Percentiles rank a stretch among this genome's conserved stretches.
Conservation (phyloP, 2,888 invertebrate genomes). For the Cephalotes varians region DNA sequence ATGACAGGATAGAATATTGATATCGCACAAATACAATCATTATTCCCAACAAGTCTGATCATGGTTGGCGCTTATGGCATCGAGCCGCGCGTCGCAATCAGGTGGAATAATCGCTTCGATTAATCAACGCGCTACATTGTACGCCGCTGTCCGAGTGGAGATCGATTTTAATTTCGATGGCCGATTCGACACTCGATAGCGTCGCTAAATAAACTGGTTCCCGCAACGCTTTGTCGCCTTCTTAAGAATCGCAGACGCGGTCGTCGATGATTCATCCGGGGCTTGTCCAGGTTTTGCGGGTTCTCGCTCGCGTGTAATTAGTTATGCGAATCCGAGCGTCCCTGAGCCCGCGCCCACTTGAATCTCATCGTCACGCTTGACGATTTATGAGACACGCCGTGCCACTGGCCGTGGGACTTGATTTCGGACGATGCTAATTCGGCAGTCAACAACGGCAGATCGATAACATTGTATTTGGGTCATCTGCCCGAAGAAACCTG, state of each 20-base stretch:
- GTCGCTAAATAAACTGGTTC: conserved; percentile 63
- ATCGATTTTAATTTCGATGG: conserved; percentile 60
- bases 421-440: conserved; percentile 51
- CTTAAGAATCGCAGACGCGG: conserved; percentile 3
- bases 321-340: conserved; percentile 62
- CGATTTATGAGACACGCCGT: conserved; percentile 59
- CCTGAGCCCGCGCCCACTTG: conserved; percentile 63
- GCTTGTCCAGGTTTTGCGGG: conserved; percentile 61
- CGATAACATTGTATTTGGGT: conserved; percentile 38
- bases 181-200: conserved; percentile 63
- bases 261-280: conserved; percentile 61
- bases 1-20: conserved; percentile 28
- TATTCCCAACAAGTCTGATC: conserved; percentile 32
- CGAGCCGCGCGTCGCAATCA: conserved; percentile 46
- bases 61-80: conserved; percentile 33
- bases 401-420: conserved; percentile 41
- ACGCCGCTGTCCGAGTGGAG: conserved; percentile 23
- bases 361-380: conserved; percentile 62
- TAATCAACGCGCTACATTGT: conserved; percentile 50
- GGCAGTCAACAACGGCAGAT: conserved; percentile 24
- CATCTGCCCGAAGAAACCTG: conserved; percentile 12
- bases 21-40: conserved; percentile 19
- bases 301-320: conserved; percentile 64
- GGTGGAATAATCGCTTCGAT: conserved; percentile 47
- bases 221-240: conserved; percentile 45